phyloP scores from a whole-genome alignment of 2,888 invertebrate genomes.

The Temnothorax rugatulus region DNA sequence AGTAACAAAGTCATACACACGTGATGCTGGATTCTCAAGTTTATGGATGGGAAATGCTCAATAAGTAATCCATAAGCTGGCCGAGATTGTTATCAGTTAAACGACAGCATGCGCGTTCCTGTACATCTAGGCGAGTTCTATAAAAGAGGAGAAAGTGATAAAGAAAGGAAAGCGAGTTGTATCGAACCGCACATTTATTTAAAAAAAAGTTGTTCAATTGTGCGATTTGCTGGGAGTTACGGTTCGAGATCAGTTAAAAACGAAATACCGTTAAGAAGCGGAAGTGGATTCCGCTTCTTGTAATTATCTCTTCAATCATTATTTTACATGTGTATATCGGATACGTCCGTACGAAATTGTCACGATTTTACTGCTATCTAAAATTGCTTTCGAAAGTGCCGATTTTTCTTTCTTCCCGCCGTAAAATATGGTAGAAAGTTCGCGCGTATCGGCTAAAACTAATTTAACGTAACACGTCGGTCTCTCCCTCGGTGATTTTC shows the following conservation, averaged over 20 bases:
- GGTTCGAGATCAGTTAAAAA: slow-evolving; percentile 13
- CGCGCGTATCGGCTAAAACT: slow-evolving; percentile 20
- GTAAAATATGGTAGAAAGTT: slow-evolving; percentile 48
- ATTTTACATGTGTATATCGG: slow-evolving; percentile 39
- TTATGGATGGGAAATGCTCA: slow-evolving; percentile 6
- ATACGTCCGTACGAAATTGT: slow-evolving; percentile 29
- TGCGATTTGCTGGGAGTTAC: slow-evolving; percentile 37
- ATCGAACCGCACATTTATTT: slow-evolving; percentile 5
- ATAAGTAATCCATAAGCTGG: not conserved
- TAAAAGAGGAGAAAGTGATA: slow-evolving; percentile 68
- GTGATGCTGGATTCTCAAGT: not conserved
- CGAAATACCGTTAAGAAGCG: slow-evolving; percentile 51
- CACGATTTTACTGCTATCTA: slow-evolving; percentile 2
- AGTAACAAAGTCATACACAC: slow-evolving; percentile 5
- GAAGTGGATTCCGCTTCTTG: slow-evolving; percentile 42
- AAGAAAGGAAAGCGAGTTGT: slow-evolving; percentile 60
- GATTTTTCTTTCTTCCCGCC: not conserved
- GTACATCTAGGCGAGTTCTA: slow-evolving; percentile 49
- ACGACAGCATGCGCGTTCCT: slow-evolving; percentile 1
- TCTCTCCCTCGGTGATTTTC: not conserved
- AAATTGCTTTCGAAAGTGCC: slow-evolving; percentile 47
- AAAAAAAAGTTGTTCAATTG: slow-evolving; percentile 46
- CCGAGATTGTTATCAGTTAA: slow-evolving; percentile 25
- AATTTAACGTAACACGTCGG: slow-evolving; percentile 22
- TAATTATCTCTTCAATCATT: slow-evolving; percentile 37